Base-by-base conservation (phyloP, 1,140 invertebrate genomes). In the Lepidurus apus region DNA sequence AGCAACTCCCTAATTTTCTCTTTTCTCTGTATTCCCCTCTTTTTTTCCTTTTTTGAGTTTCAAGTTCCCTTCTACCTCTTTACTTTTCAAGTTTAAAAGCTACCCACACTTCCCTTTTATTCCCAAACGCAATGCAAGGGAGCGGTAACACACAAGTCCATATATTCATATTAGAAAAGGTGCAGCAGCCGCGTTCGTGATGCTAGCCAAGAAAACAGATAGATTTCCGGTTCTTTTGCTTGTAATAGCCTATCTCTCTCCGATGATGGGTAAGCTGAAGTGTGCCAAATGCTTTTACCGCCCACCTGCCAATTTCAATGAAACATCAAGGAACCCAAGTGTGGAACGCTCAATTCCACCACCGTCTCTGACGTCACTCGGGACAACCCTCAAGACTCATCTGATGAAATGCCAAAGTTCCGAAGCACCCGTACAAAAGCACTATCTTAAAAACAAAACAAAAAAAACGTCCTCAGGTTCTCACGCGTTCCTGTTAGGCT, bases 121-220 rank as follows among this genome's bases (percentile, higher is more conserved):
- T 47, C 45, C 17, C 34, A 34, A 65, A 65, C 53, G 53, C 53
- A 65, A 65, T 65, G 13, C 9, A 47, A 65, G 53, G 53, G 53
- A 65, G 53, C 53, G 53, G 53, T 65, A 65, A n/a, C 53, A 21
- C 8, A 21, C 17, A 65, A n/a, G 53, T 21, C 8, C 53, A 65
- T 65, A 65, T 65, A 65, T 65, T 65, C 53, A 65, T 65, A 65
- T 65, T 65, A 65, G 53, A 65, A 47, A 47, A 65, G 53, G 53
- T 65, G 53, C 53, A 65, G 53, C 53, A 65, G 53, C 21, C 53
- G 21, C 21, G n/a, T 21, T 65, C 21, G 53, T 21, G 21, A 65
- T n/a, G 13, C 53, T 13, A 65, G 53, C 53, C 53, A 65, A 65
- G 53, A 65, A 65, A 65, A 65, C 8, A 65, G 21, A 65, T 65